phyloP scores from a whole-genome alignment of 2,888 invertebrate genomes.

The Ophraella communa region DNA sequence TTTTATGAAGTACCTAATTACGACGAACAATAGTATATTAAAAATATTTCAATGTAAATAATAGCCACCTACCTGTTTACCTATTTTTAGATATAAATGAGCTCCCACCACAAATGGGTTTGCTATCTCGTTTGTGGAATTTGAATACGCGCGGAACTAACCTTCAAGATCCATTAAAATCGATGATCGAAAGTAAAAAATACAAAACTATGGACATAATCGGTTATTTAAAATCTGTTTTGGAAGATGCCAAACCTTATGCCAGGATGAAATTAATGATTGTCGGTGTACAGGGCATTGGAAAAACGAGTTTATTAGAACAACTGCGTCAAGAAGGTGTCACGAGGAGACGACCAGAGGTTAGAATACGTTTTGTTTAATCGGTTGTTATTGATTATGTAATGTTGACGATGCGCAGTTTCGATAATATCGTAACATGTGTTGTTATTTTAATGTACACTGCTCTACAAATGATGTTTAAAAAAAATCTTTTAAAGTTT shows the following conservation, averaged over 20 bases:
- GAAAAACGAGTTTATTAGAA: constrained; percentile 91
- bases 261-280: constrained; percentile 96
- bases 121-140: constrained; percentile 95
- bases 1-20: too few species aligned
- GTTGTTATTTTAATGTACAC: constrained; percentile 3
- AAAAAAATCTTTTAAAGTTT: too few species aligned
- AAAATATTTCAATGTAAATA: neutral
- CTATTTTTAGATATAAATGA: constrained; percentile 74
- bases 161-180: constrained; percentile 84
- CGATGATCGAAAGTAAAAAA: constrained; percentile 90
- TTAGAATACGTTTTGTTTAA: constrained; percentile 34
- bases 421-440: neutral
- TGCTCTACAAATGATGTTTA: neutral
- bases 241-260: constrained; percentile 91
- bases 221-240: constrained; percentile 87
- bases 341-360: constrained; percentile 74
- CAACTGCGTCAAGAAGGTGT: constrained; percentile 87
- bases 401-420: neutral
- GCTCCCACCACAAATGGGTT: constrained; percentile 94
- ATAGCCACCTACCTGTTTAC: neutral
- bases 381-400: constrained; percentile 11
- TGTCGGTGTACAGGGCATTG: constrained; percentile 86
- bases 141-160: constrained; percentile 90
- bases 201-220: constrained; percentile 96
- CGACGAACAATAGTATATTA: neutral